Evolutionary conservation across 2,797 vertebrate genomes (phyloP), one percentile per base, ranked within the genome.

Genomic region (Furcifer pardalis): DNA sequence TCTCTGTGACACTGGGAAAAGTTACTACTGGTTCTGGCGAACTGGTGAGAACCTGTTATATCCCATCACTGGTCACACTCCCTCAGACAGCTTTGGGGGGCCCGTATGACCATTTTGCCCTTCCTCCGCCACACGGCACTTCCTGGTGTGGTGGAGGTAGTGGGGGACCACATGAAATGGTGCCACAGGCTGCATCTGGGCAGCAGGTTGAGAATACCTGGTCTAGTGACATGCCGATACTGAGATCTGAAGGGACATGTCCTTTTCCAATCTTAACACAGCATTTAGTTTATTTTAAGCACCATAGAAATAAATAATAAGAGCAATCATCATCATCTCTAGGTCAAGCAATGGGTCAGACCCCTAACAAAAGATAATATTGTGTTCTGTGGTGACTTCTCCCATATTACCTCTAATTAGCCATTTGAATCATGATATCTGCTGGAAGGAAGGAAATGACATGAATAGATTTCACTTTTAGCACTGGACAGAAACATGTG

Each of bases 401-500:
- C 73, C 46, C 69, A 17, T 60, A 77, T 86, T 77, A 95, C 94
- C 95, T 93, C 87, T 91, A 84, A 89, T 87, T 91, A 91, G 93
- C 79, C 90, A 62, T 92, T 87, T 91, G 88, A 89, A 90, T 88
- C 81, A 79, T 94, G 76, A 81, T 94, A 92, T 94, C 89, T 92
- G 85, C 90, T 92, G 82, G 82, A 77, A 80, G 44, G 44, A 49
- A 74, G 44, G 44, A 32, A 88, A 60, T 94, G 92, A 91, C 89
- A 94, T 92, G 86, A 89, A 94, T 44, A 27, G 88, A 90, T 46
- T 87, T 90, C 81, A 82, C 92, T 89, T 93, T 93, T 91, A 90
- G 90, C 84, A 85, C 63, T 88, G 83, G 85, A 92, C 92, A 91
- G 95, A 93, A 91, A 92, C 66, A 89, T 91, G 89, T 87, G 89